phyloP scores from a whole-genome alignment of 2,888 invertebrate genomes.

The Mantis religiosa region DNA sequence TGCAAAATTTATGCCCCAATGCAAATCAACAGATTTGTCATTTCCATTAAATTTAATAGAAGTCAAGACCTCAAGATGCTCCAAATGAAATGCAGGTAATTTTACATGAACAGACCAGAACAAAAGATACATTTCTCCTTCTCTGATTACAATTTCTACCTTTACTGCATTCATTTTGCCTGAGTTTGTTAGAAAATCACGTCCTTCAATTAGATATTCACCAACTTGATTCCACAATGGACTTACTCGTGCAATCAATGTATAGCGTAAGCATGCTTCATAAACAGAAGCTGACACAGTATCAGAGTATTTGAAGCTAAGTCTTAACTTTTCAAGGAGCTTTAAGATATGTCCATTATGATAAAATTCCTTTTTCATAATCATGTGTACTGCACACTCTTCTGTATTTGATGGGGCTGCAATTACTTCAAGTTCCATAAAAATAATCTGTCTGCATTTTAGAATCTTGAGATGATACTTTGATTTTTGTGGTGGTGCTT shows the following conservation, averaged over 20 bases:
- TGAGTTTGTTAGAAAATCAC: slow-evolving; percentile 36
- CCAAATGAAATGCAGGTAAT: slow-evolving; percentile 35
- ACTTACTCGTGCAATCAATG: slow-evolving; percentile 39
- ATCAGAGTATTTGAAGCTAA: background rate
- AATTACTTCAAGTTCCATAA: slow-evolving; percentile 35
- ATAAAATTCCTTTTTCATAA: slow-evolving; percentile 29
- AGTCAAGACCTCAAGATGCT: slow-evolving; percentile 33
- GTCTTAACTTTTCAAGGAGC: slow-evolving; percentile 11
- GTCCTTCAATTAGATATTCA: slow-evolving; percentile 36
- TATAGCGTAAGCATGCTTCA: slow-evolving; percentile 39
- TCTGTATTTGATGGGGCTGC: slow-evolving; percentile 37
- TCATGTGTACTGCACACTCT: slow-evolving; percentile 35
- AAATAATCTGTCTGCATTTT: slow-evolving; percentile 39
- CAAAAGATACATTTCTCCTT: slow-evolving; percentile 25
- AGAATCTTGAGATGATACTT: slow-evolving; percentile 39
- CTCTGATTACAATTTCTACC: slow-evolving; percentile 36
- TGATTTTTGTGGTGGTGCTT: slow-evolving; percentile 38
- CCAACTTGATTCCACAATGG: slow-evolving; percentile 42
- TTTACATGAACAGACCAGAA: slow-evolving; percentile 31
- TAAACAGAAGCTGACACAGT: slow-evolving; percentile 37
- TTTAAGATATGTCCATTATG: slow-evolving; percentile 13
- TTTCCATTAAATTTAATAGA: slow-evolving; percentile 2
- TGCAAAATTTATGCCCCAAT: slow-evolving; percentile 32
- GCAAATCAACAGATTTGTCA: background rate
- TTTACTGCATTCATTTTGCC: slow-evolving; percentile 36